Evolutionary conservation across 2,113 vertebrate genomes (phyloP).

Genomic region (Atrichornis clamosus): DNA sequence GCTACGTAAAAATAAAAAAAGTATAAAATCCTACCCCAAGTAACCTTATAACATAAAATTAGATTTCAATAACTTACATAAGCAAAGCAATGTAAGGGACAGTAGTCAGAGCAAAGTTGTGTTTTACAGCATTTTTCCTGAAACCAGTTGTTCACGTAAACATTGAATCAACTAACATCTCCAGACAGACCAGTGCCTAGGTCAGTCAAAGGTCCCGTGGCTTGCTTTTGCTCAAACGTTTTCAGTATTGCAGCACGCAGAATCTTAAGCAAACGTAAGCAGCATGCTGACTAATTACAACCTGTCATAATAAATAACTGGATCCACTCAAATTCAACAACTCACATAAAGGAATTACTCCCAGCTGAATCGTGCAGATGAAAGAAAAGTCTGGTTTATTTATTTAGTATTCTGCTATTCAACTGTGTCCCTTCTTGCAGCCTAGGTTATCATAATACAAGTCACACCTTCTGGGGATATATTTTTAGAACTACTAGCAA

Average conservation of each 20-base stretch:
- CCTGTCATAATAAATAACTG: neutral
- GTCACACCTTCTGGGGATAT: neutral
- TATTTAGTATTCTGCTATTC: neutral
- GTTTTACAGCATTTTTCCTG: neutral
- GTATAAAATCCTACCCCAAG: neutral
- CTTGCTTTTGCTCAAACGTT: neutral
- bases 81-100: neutral
- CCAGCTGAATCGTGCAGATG: neutral
- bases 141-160: neutral
- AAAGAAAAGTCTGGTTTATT: neutral
- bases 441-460: neutral
- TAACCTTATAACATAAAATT: neutral
- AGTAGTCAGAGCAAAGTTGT: neutral
- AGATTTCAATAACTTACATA: neutral
- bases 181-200: neutral
- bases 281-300: neutral
- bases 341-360: neutral
- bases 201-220: neutral
- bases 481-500: conserved; percentile 14
- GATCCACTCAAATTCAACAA: neutral
- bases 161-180: neutral
- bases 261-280: neutral
- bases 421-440: neutral
- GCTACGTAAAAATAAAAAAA: neutral
- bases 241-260: neutral